These are phyloP conservation scores for Agelastica alni DNA, from an alignment of 2,888 invertebrate genomes.

Conservation along the genomic window DNA sequence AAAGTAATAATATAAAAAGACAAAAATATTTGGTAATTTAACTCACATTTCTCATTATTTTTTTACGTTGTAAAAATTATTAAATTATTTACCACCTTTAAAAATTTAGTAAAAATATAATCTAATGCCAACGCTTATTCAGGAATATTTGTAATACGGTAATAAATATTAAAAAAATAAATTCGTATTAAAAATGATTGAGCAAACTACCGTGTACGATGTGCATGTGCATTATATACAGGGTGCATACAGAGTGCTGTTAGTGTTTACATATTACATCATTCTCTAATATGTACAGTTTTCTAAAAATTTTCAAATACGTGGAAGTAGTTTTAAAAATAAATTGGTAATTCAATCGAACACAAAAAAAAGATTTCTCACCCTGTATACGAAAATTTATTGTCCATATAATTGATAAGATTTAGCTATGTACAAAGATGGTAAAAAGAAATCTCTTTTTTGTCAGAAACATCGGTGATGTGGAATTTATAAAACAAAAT, in stretches of 20 bases:
- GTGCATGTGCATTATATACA: constrained; percentile 46
- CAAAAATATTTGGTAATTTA: too few relatives aligned
- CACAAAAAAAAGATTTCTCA: constrained; percentile 38
- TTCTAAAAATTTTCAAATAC: constrained; percentile 24
- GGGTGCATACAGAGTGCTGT: constrained; percentile 41
- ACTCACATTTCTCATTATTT: too few relatives aligned
- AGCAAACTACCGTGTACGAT: constrained; percentile 35
- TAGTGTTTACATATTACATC: constrained; percentile 34
- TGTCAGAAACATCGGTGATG: constrained; percentile 4
- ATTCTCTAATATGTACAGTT: constrained; percentile 36
- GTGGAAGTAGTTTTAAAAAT: constrained; percentile 15
- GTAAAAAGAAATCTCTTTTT: constrained; percentile 30
- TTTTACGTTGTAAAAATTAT: too few relatives aligned
- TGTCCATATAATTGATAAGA: constrained; percentile 26
- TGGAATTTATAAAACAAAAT: constrained; percentile 1
- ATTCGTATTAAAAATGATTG: constrained; percentile 19
- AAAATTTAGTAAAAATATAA: too few relatives aligned
- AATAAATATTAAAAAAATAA: too few relatives aligned
- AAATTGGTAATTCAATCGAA: constrained; percentile 11
- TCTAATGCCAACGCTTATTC: too few relatives aligned
- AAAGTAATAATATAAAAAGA: too few relatives aligned
- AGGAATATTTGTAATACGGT: too few relatives aligned
- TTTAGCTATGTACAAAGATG: constrained; percentile 18
- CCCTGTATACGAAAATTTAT: constrained; percentile 34
- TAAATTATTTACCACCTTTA: too few relatives aligned